These are phyloP conservation scores for Bombycilla garrulus DNA, from an alignment of 2,113 vertebrate species.

Conservation along the genomic window DNA sequence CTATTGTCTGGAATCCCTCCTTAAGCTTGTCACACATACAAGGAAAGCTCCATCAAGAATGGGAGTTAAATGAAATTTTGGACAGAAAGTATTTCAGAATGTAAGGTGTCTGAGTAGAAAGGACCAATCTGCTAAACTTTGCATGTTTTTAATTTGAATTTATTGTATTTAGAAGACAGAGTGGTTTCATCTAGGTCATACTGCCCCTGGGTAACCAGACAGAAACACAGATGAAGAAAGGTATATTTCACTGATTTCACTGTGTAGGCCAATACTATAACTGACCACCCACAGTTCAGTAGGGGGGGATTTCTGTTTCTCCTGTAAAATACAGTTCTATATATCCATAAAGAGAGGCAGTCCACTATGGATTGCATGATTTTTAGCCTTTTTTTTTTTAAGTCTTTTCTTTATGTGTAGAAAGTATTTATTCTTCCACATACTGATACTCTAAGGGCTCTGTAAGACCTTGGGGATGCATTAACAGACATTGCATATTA, in stretches of 20 bases:
- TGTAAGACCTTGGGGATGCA: not conserved
- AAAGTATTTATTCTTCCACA: not conserved
- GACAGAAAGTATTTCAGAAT: not conserved
- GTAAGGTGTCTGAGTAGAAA: not conserved
- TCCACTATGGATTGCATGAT: not conserved
- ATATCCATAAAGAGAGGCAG: not conserved
- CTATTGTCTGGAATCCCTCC: not conserved
- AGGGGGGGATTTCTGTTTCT: not conserved
- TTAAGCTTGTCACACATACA: not conserved
- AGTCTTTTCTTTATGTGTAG: not conserved
- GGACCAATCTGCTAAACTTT: not conserved
- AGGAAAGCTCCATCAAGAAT: not conserved
- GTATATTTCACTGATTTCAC: not conserved
- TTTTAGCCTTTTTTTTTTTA: not conserved
- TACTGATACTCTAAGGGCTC: not conserved
- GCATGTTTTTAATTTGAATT: constrained; percentile 18
- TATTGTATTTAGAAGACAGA: constrained; percentile 16
- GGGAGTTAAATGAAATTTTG: not conserved
- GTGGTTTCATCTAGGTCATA: constrained; percentile 33
- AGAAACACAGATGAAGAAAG: constrained; percentile 17
- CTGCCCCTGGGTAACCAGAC: constrained; percentile 31
- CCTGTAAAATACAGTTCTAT: not conserved
- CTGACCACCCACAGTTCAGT: constrained; percentile 19
- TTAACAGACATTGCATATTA: not conserved
- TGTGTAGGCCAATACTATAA: not conserved